Base-by-base conservation (phyloP, 2,113 vertebrate species). In the Fregata magnificens region DNA sequence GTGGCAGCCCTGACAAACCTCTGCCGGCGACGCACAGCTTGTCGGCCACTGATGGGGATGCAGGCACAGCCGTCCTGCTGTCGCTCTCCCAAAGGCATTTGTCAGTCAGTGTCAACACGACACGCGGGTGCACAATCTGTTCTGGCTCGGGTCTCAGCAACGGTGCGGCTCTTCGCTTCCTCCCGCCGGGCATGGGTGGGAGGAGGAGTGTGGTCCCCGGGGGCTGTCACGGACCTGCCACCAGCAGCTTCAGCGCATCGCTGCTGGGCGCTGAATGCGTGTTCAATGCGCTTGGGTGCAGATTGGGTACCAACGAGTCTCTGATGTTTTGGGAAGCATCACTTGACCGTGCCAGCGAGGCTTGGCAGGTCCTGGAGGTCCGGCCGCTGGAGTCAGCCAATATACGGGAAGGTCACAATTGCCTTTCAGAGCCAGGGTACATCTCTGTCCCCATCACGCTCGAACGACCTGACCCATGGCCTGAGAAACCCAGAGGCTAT, bases 231-330 rank as follows among this genome's bases (percentile, higher is more conserved):
- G 3, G 45, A 7, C 44, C 14, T 2, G 4, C 24, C 4, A 2
- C 59, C 13, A 2, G 22, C 22, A 21, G 31, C 31, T 9, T 6
- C 20, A 5, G 1, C 4, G 5, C 13, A 0, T 49, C 2, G 11
- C 65, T 44, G 58, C 58, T 9, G 67, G 42, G 40, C 28, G 31
- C 72, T 8, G 7, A 42, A 17, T 4, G 13, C 16, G 2, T 2
- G 13, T 25, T 32, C 59, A 18, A 5, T 1, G 31, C 2, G 8
- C 29, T 45, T 3, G 31, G 26, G 22, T 47, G 61, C 17, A 10
- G 22, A 5, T 4, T 0, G 13, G 67, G 40, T 26, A 45, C 67
- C 76, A 10, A 4, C 3, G 15, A 25, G 42, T 7, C 55, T 13
- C 56, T 22, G 71, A 13, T 19, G 11, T 8, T 34, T 22, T 36